Conservation (phyloP, 2,797 vertebrate species). For the Mormyrops boulengeri region DNA sequence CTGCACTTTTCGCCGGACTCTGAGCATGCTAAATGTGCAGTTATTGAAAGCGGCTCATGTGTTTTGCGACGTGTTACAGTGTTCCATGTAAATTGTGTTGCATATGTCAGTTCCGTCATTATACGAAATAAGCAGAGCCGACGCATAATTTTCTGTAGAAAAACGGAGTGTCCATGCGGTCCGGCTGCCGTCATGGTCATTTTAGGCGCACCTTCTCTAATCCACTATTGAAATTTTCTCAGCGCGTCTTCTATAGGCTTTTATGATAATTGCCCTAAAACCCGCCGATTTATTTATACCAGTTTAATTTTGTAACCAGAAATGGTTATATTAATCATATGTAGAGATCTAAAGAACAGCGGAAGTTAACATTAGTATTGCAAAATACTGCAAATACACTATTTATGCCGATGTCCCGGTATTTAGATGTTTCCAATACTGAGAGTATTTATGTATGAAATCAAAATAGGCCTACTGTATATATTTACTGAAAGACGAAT, state of each 20-base stretch:
- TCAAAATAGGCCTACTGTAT: background rate
- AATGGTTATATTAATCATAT: background rate
- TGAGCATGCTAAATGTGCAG: background rate
- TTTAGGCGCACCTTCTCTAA: background rate
- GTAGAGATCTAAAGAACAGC: background rate
- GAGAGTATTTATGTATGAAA: background rate
- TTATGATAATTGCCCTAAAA: background rate
- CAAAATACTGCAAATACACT: background rate
- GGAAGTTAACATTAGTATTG: background rate
- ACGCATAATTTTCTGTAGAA: background rate
- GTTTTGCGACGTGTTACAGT: background rate
- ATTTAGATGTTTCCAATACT: background rate
- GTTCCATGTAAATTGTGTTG: background rate
- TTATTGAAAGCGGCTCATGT: background rate
- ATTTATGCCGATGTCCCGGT: background rate
- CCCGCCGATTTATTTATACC: background rate
- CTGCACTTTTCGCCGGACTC: background rate
- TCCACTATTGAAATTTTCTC: background rate
- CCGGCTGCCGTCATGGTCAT: background rate
- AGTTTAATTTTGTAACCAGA: background rate
- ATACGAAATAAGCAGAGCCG: background rate
- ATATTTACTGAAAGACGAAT: background rate
- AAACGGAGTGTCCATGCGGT: background rate
- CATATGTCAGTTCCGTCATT: background rate
- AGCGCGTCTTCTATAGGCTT: background rate